phyloP scores from a whole-genome alignment of 2,113 vertebrate species.

The Hystrix brachyura region DNA sequence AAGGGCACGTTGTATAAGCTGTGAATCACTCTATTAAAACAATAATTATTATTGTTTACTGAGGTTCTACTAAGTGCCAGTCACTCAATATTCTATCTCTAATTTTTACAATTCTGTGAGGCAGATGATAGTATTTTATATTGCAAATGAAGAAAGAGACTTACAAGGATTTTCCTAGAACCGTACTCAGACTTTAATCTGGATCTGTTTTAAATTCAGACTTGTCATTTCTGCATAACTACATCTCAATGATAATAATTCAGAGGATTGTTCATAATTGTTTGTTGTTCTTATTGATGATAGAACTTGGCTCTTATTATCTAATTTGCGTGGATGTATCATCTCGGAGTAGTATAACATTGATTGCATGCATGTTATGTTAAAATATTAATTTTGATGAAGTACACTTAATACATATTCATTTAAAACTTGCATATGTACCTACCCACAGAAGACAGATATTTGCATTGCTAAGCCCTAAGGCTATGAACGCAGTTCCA shows the following conservation, averaged over 20 bases:
- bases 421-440: not conserved
- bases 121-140: not conserved
- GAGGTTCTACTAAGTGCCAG: not conserved
- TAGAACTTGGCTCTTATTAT: not conserved
- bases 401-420: not conserved
- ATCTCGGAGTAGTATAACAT: not conserved
- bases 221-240: not conserved
- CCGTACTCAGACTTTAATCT: not conserved
- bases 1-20: not conserved
- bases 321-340: not conserved
- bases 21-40: not conserved
- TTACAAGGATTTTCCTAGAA: conserved; percentile 24
- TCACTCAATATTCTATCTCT: not conserved
- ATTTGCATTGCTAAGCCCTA: not conserved
- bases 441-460: not conserved
- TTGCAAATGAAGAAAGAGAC: not conserved
- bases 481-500: not conserved
- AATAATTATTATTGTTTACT: not conserved
- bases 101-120: not conserved
- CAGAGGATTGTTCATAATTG: not conserved
- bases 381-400: conserved; percentile 32
- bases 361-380: not conserved
- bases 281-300: not conserved
- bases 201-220: conserved; percentile 15
- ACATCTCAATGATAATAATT: not conserved